phyloP scores from a whole-genome alignment of 2,888 invertebrate species.

The Tipula vernalis region DNA sequence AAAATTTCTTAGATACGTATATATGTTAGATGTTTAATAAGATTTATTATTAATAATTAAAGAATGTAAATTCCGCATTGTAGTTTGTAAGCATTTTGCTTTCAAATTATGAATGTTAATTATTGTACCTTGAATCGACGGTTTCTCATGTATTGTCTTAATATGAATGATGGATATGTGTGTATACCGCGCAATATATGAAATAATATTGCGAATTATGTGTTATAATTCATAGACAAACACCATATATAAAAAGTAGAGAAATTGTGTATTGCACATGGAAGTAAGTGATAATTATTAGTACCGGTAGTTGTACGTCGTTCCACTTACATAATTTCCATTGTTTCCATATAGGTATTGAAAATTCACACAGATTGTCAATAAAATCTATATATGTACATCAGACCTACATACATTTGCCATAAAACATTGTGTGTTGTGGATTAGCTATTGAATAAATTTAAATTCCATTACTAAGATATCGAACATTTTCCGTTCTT shows the following conservation, averaged over 20 bases:
- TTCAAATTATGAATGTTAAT: background rate
- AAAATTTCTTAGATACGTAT: background rate
- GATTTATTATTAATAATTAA: background rate
- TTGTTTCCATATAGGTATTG: background rate
- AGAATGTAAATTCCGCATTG: background rate
- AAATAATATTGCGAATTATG: background rate
- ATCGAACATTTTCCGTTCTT: background rate
- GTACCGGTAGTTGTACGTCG: background rate
- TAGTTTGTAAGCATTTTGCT: background rate
- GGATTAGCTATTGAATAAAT: background rate
- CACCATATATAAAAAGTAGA: background rate
- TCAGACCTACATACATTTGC: background rate
- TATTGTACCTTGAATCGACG: background rate
- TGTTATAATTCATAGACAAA: background rate
- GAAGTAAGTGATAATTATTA: background rate
- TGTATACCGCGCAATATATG: background rate
- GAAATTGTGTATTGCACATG: background rate
- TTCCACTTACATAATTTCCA: background rate
- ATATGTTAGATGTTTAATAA: background rate
- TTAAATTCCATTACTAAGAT: background rate
- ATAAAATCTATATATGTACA: background rate
- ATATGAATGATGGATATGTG: background rate
- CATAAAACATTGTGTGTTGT: background rate
- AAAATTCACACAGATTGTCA: background rate
- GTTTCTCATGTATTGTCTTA: background rate